These are phyloP conservation scores for Drepana falcataria DNA, from an alignment of 2,888 invertebrate genomes.

Conservation along the genomic window DNA sequence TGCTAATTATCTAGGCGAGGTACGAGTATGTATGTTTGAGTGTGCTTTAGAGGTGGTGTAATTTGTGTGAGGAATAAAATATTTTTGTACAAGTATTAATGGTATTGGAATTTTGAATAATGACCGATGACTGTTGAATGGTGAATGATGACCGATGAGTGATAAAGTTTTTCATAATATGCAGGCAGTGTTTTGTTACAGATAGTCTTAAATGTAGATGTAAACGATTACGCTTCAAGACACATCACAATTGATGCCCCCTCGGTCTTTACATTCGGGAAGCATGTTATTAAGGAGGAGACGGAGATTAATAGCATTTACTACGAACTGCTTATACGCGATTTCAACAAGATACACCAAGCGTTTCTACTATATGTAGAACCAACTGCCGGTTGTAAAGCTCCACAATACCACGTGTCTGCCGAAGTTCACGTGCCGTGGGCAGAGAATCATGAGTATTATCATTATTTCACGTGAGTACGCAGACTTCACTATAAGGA, in stretches of 20 bases:
- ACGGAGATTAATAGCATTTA: slow-evolving; percentile 78
- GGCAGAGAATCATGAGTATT: slow-evolving; percentile 80
- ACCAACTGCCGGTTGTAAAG: slow-evolving; percentile 63
- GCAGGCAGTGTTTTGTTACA: no score
- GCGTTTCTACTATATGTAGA: slow-evolving; percentile 80
- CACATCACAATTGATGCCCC: slow-evolving; percentile 54
- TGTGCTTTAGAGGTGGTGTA: no score
- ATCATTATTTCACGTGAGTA: slow-evolving; percentile 80
- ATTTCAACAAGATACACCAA: slow-evolving; percentile 79
- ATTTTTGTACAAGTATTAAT: no score
- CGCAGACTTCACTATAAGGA: no score
- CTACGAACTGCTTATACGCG: slow-evolving; percentile 80
- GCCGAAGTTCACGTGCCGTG: slow-evolving; percentile 82
- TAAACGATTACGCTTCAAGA: slow-evolving; percentile 73
- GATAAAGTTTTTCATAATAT: no score
- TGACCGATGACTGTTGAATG: no score
- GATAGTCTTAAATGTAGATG: slow-evolving; percentile 82
- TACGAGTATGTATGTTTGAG: no score
- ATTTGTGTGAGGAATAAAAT: no score
- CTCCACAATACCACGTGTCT: slow-evolving; percentile 73
- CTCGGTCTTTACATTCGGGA: slow-evolving; percentile 41
- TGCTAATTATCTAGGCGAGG: no score
- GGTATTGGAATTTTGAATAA: no score
- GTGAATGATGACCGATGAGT: no score
- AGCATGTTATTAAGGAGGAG: slow-evolving; percentile 61